Conservation (phyloP, 2,797 vertebrate species). For the Gadopsis marmoratus region DNA sequence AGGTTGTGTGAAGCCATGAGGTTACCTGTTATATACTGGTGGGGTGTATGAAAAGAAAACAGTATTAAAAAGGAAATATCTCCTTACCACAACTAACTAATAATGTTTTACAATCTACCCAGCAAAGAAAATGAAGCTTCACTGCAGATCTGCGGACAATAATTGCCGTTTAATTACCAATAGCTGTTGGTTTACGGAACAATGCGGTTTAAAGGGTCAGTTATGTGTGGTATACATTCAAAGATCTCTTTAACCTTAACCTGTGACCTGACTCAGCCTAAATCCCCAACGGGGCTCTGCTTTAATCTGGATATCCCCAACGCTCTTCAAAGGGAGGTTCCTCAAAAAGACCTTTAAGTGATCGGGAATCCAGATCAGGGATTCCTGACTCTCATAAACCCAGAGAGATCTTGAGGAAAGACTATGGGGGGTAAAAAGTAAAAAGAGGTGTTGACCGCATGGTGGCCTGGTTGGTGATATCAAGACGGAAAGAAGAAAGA, state of each 20-base stretch:
- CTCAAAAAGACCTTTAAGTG: constrained; percentile 5
- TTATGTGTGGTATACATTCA: background rate
- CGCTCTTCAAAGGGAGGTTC: constrained; percentile 15
- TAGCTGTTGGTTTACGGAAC: background rate
- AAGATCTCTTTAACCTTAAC: constrained; percentile 8
- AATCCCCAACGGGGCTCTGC: constrained; percentile 9
- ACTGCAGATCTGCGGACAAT: background rate
- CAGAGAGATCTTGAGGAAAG: background rate
- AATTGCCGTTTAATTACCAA: no score
- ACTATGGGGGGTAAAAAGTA: no score
- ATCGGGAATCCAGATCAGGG: background rate
- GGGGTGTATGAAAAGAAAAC: no score
- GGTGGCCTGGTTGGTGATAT: background rate
- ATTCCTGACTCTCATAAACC: constrained; percentile 14
- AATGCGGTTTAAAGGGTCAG: background rate
- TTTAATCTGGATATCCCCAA: constrained; percentile 27
- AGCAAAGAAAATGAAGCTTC: no score
- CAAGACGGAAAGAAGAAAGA: background rate
- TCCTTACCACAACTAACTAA: no score
- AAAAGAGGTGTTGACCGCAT: background rate
- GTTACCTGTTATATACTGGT: no score
- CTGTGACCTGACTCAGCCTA: constrained; percentile 23
- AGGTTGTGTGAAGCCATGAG: no score
- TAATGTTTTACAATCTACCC: no score
- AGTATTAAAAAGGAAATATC: no score